A percentile compares a stretch with the other conserved stretches of the same genome.
Evolutionary conservation across 2,113 vertebrate genomes (phyloP).

Genomic region (Alexandromys fortis): DNA sequence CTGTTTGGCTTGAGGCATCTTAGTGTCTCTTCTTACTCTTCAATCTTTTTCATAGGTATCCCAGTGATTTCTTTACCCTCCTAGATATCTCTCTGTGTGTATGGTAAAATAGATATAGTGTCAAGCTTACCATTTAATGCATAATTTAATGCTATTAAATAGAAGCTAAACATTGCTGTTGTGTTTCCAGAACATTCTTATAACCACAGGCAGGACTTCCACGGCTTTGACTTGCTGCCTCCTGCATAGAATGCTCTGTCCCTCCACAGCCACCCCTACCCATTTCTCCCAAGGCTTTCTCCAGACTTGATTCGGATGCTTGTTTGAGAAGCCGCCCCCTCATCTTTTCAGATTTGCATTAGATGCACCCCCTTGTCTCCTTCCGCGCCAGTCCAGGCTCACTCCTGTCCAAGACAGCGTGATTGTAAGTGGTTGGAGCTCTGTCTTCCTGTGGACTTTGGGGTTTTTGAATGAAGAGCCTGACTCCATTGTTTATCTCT

Average conservation of each 20-base stretch:
- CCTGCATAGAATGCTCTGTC: neutral
- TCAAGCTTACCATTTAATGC: neutral
- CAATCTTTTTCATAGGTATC: neutral
- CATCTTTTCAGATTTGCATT: slow-evolving; percentile 14
- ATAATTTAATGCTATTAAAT: slow-evolving; percentile 30
- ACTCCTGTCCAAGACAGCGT: neutral
- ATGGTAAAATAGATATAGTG: neutral
- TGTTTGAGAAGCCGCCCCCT: neutral
- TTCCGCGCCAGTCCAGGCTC: neutral
- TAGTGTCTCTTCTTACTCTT: neutral
- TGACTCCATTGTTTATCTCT: slow-evolving; percentile 59
- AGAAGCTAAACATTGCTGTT: neutral
- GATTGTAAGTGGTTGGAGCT: neutral
- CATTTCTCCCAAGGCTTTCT: neutral
- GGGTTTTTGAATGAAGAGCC: slow-evolving; percentile 47
- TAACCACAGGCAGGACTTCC: neutral
- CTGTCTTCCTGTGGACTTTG: slow-evolving; percentile 30
- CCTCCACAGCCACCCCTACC: neutral
- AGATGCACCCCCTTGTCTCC: neutral
- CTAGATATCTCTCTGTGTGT: neutral
- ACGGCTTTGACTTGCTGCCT: neutral
- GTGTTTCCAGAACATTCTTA: slow-evolving; percentile 7
- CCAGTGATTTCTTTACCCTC: neutral
- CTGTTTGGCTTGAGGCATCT: neutral
- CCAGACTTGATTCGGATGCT: neutral